These are phyloP conservation scores for Ctenopoma kingsleyae DNA, from an alignment of 2,797 vertebrate species.

Conservation along the genomic window DNA sequence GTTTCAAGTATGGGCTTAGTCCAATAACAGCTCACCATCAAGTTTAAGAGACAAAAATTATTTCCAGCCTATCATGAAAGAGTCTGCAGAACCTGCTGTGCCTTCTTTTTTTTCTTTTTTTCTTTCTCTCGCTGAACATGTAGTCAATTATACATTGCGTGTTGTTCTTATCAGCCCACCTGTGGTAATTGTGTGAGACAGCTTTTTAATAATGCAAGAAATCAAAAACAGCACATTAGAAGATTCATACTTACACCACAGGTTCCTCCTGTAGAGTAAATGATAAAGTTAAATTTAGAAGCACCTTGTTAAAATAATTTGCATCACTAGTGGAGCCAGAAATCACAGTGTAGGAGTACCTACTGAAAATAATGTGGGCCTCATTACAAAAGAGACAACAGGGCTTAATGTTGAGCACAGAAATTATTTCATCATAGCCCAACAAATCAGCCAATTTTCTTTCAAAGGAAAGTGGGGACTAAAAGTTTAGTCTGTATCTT, in stretches of 20 bases:
- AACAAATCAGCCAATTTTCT: too few species aligned
- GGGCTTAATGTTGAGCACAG: too few species aligned
- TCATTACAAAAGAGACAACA: too few species aligned
- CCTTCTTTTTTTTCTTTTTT: background rate
- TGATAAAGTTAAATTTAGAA: conserved; percentile 6
- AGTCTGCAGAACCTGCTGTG: background rate
- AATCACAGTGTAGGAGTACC: too few species aligned
- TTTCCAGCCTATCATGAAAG: background rate
- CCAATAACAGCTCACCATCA: background rate
- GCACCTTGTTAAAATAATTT: conserved; percentile 5
- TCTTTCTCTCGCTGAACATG: conserved; percentile 12
- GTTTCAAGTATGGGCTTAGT: background rate
- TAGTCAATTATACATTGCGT: conserved; percentile 11
- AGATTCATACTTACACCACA: background rate
- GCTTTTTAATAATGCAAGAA: conserved; percentile 4
- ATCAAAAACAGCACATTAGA: background rate
- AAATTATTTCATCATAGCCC: too few species aligned
- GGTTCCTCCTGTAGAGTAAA: background rate
- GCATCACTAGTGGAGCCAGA: background rate
- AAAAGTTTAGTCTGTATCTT: too few species aligned
- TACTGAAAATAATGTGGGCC: too few species aligned
- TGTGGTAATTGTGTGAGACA: background rate
- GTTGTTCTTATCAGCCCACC: background rate
- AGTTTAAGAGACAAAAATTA: background rate
- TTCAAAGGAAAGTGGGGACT: too few species aligned